phyloP scores from a whole-genome alignment of 2,113 vertebrate genomes.

The Sceloporus tristichus region DNA sequence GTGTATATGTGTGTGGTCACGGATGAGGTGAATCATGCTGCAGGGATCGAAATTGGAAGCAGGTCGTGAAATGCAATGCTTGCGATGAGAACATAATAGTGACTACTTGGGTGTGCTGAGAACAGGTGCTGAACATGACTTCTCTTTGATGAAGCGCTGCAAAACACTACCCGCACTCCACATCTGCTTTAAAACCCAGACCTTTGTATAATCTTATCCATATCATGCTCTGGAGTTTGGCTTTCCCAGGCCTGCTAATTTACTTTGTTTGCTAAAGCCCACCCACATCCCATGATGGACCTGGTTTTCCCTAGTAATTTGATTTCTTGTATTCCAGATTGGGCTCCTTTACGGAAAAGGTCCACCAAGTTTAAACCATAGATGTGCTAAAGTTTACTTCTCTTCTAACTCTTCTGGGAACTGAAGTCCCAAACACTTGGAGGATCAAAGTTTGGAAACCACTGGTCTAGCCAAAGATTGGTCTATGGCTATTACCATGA shows the following conservation, averaged over 20 bases:
- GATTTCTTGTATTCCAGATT: not conserved
- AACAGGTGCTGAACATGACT: not conserved
- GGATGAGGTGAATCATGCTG: not conserved
- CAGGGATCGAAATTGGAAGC: slow-evolving; percentile 5
- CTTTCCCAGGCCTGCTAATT: not conserved
- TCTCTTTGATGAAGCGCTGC: not conserved
- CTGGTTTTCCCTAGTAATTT: not conserved
- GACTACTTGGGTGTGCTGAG: not conserved
- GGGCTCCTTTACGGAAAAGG: not conserved
- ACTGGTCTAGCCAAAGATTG: no score
- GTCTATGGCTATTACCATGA: no score
- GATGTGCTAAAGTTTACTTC: not conserved
- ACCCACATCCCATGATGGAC: not conserved
- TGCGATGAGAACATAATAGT: not conserved
- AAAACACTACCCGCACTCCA: not conserved
- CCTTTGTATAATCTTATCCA: not conserved
- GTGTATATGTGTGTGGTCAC: not conserved
- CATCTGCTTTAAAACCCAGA: not conserved
- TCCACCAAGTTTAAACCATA: rapidly evolving
- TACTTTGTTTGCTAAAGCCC: not conserved
- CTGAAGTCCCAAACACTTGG: no score
- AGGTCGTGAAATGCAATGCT: not conserved
- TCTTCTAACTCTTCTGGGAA: not conserved
- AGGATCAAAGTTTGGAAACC: no score
- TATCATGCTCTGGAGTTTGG: not conserved